Evolutionary conservation across 2,113 vertebrate species (phyloP).

Genomic region (Pedetes capensis): DNA sequence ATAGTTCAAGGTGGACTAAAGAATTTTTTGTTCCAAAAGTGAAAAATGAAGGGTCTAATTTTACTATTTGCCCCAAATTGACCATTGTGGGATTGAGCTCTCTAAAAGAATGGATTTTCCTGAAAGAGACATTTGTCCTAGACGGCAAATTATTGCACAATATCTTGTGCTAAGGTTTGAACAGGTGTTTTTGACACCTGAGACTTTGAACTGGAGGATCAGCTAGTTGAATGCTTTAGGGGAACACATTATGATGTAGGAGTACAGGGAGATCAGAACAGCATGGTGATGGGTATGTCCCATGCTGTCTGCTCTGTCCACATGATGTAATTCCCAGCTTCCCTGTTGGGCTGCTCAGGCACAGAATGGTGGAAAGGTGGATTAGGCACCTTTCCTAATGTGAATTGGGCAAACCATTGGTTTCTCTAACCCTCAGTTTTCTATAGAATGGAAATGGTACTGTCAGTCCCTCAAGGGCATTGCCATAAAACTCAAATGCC

Average conservation of each 20-base stretch:
- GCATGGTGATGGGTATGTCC: neutral
- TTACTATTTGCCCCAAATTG: conserved; percentile 33
- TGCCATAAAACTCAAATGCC: neutral
- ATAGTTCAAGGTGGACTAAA: conserved; percentile 52
- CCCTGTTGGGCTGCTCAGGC: neutral
- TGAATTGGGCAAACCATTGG: neutral
- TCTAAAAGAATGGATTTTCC: conserved; percentile 24
- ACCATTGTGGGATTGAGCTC: neutral
- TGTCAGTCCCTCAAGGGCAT: neutral
- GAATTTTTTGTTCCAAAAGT: conserved; percentile 57
- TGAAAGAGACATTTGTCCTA: neutral
- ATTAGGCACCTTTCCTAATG: neutral
- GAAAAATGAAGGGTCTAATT: conserved; percentile 44
- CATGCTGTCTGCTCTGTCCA: neutral
- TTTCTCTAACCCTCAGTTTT: neutral
- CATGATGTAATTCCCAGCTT: neutral
- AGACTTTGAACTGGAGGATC: neutral
- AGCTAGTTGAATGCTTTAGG: neutral
- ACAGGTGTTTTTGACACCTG: conserved; percentile 68
- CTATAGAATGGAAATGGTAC: neutral
- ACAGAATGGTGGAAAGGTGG: neutral
- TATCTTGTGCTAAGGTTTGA: neutral
- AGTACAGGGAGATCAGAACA: neutral
- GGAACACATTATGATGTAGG: neutral
- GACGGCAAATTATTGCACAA: neutral